Evolutionary conservation across 2,888 invertebrate species (phyloP), one percentile per base, ranked within the genome.

Genomic region (Diadromus collaris): DNA sequence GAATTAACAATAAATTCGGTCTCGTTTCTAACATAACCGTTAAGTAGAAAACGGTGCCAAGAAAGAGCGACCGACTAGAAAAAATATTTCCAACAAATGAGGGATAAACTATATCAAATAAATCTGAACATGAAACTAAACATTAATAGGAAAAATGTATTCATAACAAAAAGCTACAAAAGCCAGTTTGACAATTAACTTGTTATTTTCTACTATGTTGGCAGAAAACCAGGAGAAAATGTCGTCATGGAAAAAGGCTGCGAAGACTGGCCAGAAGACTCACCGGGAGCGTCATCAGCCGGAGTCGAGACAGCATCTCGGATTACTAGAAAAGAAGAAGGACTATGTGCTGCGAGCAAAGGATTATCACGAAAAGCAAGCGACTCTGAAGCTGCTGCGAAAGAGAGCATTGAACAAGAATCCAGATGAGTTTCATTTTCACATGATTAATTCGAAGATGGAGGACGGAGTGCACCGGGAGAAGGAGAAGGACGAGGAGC

Each of bases 361-460:
- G 74, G 95, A 97, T 90, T 95, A 94, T 82, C 95, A 97, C 89
- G 93, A 95, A 76, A 98, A 98, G 88, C 94, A 97, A 73, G 94
- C 94, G 75, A 96, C 96, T 0, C 90, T 99, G 1, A 97, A 96
- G 88, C 90, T 96, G 34, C 91, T 99, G 70, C 94, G 95, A 75
- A 95, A 95, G 89, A 94, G 96, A 77, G 98, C 98, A 0, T 91
- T 97, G 27, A 96, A 98, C 88, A 97, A 95, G 90, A 99, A 99
- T 92, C 98, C 98, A 0, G 99, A 99, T 95, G 99, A 99, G 91
- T 99, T 99, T 92, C 97, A 99, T 90, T 97, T 97, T 92, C 98
- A 98, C 89, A 99, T 99, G 99, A 94, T 98, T 75, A 97, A 97
- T 89, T 96, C 98, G 0, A 94, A 95, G 90, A 91, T 96, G 0